Evolutionary conservation across 2,888 invertebrate species (phyloP).

Genomic region (Cephus spinipes): DNA sequence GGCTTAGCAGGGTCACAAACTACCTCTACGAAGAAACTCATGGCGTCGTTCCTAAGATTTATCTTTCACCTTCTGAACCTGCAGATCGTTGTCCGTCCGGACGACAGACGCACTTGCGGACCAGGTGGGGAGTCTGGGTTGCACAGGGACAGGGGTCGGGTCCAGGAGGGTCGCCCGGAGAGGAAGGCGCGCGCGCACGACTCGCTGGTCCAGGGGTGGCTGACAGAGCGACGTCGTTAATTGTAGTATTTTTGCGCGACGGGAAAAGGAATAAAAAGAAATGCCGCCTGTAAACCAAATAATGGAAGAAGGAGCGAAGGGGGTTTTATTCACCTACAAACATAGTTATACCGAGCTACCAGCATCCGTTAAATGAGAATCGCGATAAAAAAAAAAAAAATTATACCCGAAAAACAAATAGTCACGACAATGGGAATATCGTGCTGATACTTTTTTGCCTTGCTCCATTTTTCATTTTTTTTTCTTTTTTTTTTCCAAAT

Average conservation of each 20-base stretch:
- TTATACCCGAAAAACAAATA: no score
- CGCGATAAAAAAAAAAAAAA: not conserved
- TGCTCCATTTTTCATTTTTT: not conserved
- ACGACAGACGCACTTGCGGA: not conserved
- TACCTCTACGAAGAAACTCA: not conserved
- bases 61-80: not conserved
- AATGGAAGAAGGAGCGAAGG: not conserved
- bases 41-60: not conserved
- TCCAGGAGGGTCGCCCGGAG: not conserved
- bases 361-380: not conserved
- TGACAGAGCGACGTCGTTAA: conserved; percentile 21
- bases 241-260: conserved; percentile 23
- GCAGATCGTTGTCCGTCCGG: not conserved
- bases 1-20: rapidly evolving
- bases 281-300: not conserved
- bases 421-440: not conserved
- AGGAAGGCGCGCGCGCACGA: not conserved
- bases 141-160: not conserved
- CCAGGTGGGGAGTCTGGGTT: not conserved
- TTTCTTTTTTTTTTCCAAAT: no score
- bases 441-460: not conserved
- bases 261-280: conserved; percentile 6
- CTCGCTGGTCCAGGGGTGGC: not conserved
- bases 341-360: not conserved
- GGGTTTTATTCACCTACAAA: conserved; percentile 13